Evolutionary conservation across 2,888 invertebrate species (phyloP), one percentile per base, ranked within the genome.

Genomic region (Halictus ligatus): DNA sequence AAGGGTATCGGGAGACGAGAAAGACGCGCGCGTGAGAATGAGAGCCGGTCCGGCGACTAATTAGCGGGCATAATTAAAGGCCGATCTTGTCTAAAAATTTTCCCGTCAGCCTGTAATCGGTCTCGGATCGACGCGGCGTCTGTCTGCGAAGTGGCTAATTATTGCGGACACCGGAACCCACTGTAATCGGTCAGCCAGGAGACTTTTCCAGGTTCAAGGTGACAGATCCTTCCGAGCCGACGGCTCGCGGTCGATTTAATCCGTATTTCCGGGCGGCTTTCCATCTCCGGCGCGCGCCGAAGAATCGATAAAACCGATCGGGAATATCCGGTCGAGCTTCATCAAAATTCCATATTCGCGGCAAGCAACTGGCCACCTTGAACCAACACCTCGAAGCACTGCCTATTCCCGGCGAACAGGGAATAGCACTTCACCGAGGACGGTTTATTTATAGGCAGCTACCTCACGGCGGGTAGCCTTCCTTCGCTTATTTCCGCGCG

Each of bases 291-390:
- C 81, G 85, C 64, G 29, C 64, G 29, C 76, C 76, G 29, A 12
- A 25, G 73, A 50, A 48, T 73, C 73, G 74, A 50, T 74, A n/a
- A n/a, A 71, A 46, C 76, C 78, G 69, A 86, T 86, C 81, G 73
- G 40, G 67, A 64, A 73, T 80, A 80, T 67, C 64, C 71, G 67
- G 40, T 35, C 64, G 21, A 40, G 73, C 50, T 80, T 87, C 82
- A 82, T 85, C 78, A 83, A 81, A 88, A 87, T 87, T 88, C 88
- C 79, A 87, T 87, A 83, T 85, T 87, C 64, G 76, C 54, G 71
- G 73, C 76, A 78, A 83, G 72, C 73, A 73, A 69, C 74, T 58
- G 50, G 48, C 67, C 64, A 69, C 71, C 64, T 75, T 64, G 72
- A 58, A 77, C 84, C 64, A 71, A 83, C 74, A 21, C 73, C 78